A percentile compares a stretch with the other conserved stretches of the same genome.
Evolutionary conservation across 2,888 invertebrate species (phyloP).

Genomic region (Synanthedon andrenaeformis): DNA sequence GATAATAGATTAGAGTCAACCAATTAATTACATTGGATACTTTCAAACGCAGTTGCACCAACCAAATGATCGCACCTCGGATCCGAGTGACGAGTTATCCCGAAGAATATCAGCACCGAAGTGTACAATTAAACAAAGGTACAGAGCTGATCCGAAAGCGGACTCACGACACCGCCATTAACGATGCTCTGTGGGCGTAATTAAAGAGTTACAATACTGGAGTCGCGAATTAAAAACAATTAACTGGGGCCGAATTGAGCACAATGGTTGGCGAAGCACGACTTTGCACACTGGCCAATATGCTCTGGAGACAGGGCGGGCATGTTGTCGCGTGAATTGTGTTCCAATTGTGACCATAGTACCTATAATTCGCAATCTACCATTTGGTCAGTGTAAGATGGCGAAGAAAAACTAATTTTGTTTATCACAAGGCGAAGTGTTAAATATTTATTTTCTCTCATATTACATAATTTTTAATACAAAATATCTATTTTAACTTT

Average conservation of each 20-base stretch:
- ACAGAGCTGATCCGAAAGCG: conserved; percentile 38
- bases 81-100: background rate
- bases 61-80: background rate
- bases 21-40: no score
- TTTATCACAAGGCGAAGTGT: no score
- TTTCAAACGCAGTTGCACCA: no score
- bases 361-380: background rate
- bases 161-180: conserved; percentile 55
- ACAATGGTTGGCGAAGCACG: conserved; percentile 56
- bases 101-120: conserved; percentile 8
- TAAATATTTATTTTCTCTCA: no score
- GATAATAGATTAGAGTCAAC: no score
- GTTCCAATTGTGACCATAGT: conserved; percentile 18
- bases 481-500: no score
- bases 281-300: conserved; percentile 16
- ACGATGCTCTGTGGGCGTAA: conserved; percentile 57
- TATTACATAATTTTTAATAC: no score
- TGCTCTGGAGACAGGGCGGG: conserved; percentile 12
- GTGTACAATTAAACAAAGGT: conserved; percentile 49
- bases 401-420: no score
- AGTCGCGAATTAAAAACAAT: conserved; percentile 64
- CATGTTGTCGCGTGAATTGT: conserved; percentile 18
- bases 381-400: no score
- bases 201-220: conserved; percentile 61
- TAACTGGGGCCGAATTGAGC: conserved; percentile 59